Percentiles rank a stretch among this genome's conserved stretches.
These are phyloP conservation scores for Cynaeus angustus DNA, from an alignment of 2,888 invertebrate genomes.

Conservation along the genomic window DNA sequence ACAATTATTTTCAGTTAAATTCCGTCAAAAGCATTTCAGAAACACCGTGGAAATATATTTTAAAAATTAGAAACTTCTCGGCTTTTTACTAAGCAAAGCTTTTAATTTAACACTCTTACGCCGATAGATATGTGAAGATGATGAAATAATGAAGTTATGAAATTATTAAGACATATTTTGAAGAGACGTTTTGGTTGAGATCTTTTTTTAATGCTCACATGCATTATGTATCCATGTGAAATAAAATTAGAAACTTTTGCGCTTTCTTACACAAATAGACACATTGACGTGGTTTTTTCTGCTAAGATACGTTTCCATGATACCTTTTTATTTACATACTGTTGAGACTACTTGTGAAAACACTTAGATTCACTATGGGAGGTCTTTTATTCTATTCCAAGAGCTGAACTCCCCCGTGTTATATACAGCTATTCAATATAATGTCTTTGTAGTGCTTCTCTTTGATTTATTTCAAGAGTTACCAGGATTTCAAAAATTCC, in stretches of 20 bases:
- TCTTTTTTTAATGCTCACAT: conserved; percentile 35
- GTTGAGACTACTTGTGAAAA: conserved; percentile 46
- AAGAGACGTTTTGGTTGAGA: conserved; percentile 2
- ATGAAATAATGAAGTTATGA: too few relatives aligned
- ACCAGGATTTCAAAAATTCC: conserved; percentile 12
- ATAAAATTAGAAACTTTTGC: conserved; percentile 39
- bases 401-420: conserved; percentile 35
- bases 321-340: conserved; percentile 44
- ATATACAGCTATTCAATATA: conserved; percentile 40
- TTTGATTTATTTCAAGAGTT: conserved; percentile 36
- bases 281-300: conserved; percentile 18
- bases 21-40: conserved; percentile 32
- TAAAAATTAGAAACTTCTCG: conserved; percentile 9
- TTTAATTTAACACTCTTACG: conserved; percentile 2
- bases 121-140: not conserved
- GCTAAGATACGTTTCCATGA: conserved; percentile 27
- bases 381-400: conserved; percentile 44
- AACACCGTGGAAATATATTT: conserved; percentile 10
- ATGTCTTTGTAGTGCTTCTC: conserved; percentile 36
- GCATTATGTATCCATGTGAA: conserved; percentile 44
- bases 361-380: conserved; percentile 47
- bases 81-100: conserved; percentile 13
- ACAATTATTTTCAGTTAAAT: conserved; percentile 18
- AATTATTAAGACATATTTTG: too few relatives aligned
- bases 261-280: conserved; percentile 17